phyloP scores from a whole-genome alignment of 2,888 invertebrate species.

The Eupelmus urozonus region DNA sequence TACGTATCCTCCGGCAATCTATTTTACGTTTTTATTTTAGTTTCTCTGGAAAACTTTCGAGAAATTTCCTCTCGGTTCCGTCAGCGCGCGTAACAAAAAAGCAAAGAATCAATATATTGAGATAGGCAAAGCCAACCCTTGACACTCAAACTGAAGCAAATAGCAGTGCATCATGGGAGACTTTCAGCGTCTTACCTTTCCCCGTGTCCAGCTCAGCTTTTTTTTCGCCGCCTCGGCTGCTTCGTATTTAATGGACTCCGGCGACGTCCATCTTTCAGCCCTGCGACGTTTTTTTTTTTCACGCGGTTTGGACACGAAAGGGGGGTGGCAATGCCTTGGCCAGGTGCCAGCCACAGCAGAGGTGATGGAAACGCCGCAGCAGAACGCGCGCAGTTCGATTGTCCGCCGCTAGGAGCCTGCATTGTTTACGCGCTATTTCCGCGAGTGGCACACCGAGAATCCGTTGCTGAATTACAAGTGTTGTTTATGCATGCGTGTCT shows the following conservation, averaged over 20 bases:
- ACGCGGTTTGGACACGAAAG: slow-evolving; percentile 2
- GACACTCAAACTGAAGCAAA: too few relatives aligned
- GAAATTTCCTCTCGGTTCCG: background rate
- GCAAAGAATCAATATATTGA: slow-evolving; percentile 11
- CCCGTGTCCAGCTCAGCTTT: background rate
- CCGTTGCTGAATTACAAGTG: background rate
- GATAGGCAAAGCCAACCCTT: slow-evolving; percentile 5
- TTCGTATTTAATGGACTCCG: slow-evolving; percentile 24
- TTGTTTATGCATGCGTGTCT: background rate
- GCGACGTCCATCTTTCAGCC: background rate
- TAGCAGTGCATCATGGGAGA: too few relatives aligned
- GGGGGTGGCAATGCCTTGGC: slow-evolving; percentile 25
- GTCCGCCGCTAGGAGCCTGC: background rate
- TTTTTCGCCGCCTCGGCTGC: background rate
- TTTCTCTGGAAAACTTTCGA: slow-evolving; percentile 3
- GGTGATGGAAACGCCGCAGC: slow-evolving; percentile 4
- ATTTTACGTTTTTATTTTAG: background rate
- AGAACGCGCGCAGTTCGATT: background rate
- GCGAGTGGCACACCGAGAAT: background rate
- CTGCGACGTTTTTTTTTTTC: background rate
- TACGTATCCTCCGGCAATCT: too few relatives aligned
- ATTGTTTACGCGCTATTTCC: background rate
- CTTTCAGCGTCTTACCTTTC: too few relatives aligned
- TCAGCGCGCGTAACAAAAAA: background rate
- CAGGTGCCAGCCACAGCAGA: background rate